Evolutionary conservation across 2,113 vertebrate genomes (phyloP).

Genomic region (Nipponia nippon): DNA sequence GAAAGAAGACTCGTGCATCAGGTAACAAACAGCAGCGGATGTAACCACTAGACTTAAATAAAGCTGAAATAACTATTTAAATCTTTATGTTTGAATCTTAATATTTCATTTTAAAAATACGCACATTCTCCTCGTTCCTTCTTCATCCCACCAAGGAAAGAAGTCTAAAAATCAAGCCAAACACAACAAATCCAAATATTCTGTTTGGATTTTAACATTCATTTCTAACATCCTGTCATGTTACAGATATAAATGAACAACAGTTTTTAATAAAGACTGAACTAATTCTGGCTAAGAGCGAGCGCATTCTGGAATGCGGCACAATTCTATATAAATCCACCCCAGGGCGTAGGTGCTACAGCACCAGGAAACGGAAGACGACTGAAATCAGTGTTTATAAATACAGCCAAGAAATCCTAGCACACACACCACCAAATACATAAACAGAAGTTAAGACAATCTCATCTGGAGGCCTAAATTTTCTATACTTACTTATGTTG

Average conservation of each 20-base stretch:
- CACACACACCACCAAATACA: background rate
- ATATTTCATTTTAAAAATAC: background rate
- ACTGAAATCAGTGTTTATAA: slow-evolving; percentile 55
- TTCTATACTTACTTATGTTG: background rate
- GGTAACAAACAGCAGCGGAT: background rate
- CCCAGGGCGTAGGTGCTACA: slow-evolving; percentile 43
- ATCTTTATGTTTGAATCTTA: background rate
- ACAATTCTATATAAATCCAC: slow-evolving; percentile 17
- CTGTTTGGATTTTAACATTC: background rate
- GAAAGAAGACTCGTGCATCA: background rate
- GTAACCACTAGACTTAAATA: background rate
- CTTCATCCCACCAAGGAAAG: background rate
- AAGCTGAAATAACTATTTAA: background rate
- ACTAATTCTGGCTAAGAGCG: background rate
- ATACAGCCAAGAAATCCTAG: slow-evolving; percentile 44
- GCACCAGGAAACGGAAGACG: slow-evolving; percentile 47
- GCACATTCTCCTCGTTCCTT: background rate
- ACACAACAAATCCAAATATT: background rate
- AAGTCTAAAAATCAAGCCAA: background rate
- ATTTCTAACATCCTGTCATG: background rate
- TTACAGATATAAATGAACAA: background rate
- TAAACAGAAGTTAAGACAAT: slow-evolving; percentile 11
- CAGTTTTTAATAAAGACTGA: background rate
- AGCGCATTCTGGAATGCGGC: background rate
- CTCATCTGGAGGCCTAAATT: background rate